These are phyloP conservation scores for Palythoa grandiflora DNA, from an alignment of 92 coral and sea anemone genomes.

Conservation along the genomic window DNA sequence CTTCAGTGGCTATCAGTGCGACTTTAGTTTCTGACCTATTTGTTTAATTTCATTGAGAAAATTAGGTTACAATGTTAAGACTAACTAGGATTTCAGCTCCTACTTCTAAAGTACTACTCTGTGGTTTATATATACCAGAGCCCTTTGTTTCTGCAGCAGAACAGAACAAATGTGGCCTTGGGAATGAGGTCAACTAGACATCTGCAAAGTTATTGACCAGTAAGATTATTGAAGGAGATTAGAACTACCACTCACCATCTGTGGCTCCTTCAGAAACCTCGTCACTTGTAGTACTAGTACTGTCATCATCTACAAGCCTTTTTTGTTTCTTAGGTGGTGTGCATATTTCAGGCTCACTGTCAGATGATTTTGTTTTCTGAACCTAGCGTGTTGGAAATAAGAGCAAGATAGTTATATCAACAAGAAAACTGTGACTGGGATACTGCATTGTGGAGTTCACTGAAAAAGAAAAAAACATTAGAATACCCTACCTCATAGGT, in stretches of 20 bases:
- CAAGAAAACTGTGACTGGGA: conserved; percentile 33
- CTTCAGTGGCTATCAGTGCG: conserved; percentile 27
- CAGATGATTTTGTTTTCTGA: conserved; percentile 19
- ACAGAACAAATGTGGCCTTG: conserved; percentile 26
- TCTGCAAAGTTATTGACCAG: conserved; percentile 27
- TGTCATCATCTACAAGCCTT: conserved; percentile 23
- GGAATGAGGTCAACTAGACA: conserved; percentile 2
- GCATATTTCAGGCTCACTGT: conserved; percentile 24
- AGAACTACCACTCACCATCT: conserved; percentile 31
- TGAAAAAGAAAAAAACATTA: conserved; percentile 8
- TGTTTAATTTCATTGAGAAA: conserved; percentile 18
- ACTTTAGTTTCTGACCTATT: conserved; percentile 20
- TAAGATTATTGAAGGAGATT: conserved; percentile 14
- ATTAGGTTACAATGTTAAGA: conserved; percentile 10
- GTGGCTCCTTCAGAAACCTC: conserved; percentile 28
- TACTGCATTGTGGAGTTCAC: conserved; percentile 27
- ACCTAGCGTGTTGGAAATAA: conserved; percentile 28
- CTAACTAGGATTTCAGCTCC: conserved; percentile 23
- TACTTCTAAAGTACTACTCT: conserved; percentile 20
- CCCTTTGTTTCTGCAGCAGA: conserved; percentile 26
- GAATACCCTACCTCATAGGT: conserved; percentile 50
- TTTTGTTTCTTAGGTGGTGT: conserved; percentile 16
- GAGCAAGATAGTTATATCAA: conserved; percentile 16
- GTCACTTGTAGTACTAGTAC: conserved; percentile 17
- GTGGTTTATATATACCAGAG: conserved; percentile 22